phyloP scores from a whole-genome alignment of 2,888 invertebrate species.

The Oeneis ivallda region DNA sequence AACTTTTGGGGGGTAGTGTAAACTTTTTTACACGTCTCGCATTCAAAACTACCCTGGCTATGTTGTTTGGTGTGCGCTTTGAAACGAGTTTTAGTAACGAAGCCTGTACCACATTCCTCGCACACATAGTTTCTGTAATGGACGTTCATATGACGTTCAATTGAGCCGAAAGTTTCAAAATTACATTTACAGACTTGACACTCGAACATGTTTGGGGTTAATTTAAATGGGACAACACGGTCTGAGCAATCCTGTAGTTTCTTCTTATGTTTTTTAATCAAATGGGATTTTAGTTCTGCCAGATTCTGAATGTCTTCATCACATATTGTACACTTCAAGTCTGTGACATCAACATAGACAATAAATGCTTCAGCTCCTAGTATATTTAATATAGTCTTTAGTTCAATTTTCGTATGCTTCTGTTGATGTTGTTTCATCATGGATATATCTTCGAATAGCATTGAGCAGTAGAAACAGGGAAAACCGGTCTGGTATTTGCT shows the following conservation, averaged over 20 bases:
- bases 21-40: conserved; percentile 59
- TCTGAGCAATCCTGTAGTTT: conserved; percentile 56
- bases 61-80: conserved; percentile 65
- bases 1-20: conserved; percentile 57
- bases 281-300: conserved; percentile 58
- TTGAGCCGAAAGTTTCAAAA: conserved; percentile 67
- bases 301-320: conserved; percentile 46
- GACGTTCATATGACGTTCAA: conserved; percentile 69
- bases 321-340: conserved; percentile 59
- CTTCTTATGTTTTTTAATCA: conserved; percentile 57
- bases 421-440: conserved; percentile 43
- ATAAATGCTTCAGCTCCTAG: conserved; percentile 60
- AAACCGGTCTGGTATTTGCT: conserved; percentile 57
- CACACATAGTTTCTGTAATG: conserved; percentile 68
- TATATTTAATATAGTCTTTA: conserved; percentile 48
- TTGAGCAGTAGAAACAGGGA: conserved; percentile 64
- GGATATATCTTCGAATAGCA: conserved; percentile 52
- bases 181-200: conserved; percentile 63
- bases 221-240: conserved; percentile 63
- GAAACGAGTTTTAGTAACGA: conserved; percentile 59
- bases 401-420: conserved; percentile 47
- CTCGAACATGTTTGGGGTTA: conserved; percentile 45
- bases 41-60: conserved; percentile 52
- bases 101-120: conserved; percentile 64
- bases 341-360: conserved; percentile 61